Evolutionary conservation across 2,888 invertebrate species (phyloP).

Genomic region (Tineola bisselliella): DNA sequence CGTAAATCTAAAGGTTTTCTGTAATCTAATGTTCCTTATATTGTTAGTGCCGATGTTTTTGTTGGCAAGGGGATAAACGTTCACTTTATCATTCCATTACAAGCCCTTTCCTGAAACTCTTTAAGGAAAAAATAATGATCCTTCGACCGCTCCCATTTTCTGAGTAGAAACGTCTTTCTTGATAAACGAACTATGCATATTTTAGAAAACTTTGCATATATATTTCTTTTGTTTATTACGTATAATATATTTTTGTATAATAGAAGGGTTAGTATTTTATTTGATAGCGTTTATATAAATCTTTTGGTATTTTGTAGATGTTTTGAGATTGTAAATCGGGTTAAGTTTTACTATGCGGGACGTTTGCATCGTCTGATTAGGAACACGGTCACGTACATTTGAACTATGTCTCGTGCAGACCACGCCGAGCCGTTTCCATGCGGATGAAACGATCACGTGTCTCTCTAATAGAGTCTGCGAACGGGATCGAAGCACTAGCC

Average conservation of each 20-base stretch:
- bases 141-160: constrained; percentile 22
- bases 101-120: constrained; percentile 32
- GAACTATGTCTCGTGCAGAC: constrained; percentile 29
- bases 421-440: constrained; percentile 23
- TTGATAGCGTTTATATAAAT: not conserved
- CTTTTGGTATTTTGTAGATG: not conserved
- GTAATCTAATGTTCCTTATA: too few species aligned
- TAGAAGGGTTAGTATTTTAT: too few species aligned
- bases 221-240: too few species aligned
- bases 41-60: constrained; percentile 24
- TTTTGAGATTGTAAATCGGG: not conserved
- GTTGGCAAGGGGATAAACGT: constrained; percentile 36
- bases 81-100: constrained; percentile 39
- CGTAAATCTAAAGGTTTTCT: too few species aligned
- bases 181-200: not conserved
- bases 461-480: constrained; percentile 9
- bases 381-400: constrained; percentile 39
- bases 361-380: constrained; percentile 25
- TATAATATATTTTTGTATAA: too few species aligned
- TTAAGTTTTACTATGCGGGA: constrained; percentile 36
- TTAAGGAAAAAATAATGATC: constrained; percentile 41
- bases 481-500: not conserved
- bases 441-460: constrained; percentile 34
- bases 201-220: too few species aligned
- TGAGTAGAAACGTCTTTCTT: not conserved